Conservation (phyloP, 2,797 vertebrate genomes). For the Acanthopagrus latus region DNA sequence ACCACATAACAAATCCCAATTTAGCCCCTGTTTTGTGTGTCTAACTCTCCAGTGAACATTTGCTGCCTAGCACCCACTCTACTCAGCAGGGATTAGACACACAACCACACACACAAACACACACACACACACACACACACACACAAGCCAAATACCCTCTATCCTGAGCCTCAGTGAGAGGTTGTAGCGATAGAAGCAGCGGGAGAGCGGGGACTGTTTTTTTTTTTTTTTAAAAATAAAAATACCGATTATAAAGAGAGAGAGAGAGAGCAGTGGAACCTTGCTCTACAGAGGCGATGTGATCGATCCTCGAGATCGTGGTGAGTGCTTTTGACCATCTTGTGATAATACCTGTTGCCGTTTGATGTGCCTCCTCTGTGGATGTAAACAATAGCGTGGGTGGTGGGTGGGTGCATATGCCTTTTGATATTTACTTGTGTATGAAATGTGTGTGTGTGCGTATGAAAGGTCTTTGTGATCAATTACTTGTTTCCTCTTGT, state of each 20-base stretch:
- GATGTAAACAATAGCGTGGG: constrained; percentile 37
- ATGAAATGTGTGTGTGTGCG: constrained; percentile 11
- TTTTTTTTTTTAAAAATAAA: constrained; percentile 13
- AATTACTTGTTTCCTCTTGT: constrained; percentile 48
- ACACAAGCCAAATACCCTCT: constrained; percentile 53
- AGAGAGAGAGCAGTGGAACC: constrained; percentile 22
- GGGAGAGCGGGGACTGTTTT: constrained; percentile 41
- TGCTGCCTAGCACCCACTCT: constrained; percentile 84
- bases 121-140: constrained; percentile 51
- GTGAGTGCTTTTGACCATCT: constrained; percentile 75
- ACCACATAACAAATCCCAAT: constrained; percentile 40
- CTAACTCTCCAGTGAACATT: constrained; percentile 74
- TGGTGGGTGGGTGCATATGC: constrained; percentile 12
- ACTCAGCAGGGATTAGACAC: constrained; percentile 82
- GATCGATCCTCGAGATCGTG: constrained; percentile 62
- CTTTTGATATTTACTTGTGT: constrained; percentile 27
- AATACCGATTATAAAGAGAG: constrained; percentile 30
- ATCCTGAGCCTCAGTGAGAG: constrained; percentile 51
- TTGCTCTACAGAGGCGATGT: constrained; percentile 37
- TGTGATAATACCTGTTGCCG: constrained; percentile 54
- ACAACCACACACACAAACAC: constrained; percentile 53
- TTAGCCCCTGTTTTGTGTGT: constrained; percentile 62
- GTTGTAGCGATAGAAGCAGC: constrained; percentile 49
- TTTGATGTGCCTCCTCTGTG: constrained; percentile 49
- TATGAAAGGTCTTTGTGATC: constrained; percentile 46